Evolutionary conservation across 2,888 invertebrate genomes (phyloP), one percentile per base, ranked within the genome.

Genomic region (Cremastobaeus sp.): DNA sequence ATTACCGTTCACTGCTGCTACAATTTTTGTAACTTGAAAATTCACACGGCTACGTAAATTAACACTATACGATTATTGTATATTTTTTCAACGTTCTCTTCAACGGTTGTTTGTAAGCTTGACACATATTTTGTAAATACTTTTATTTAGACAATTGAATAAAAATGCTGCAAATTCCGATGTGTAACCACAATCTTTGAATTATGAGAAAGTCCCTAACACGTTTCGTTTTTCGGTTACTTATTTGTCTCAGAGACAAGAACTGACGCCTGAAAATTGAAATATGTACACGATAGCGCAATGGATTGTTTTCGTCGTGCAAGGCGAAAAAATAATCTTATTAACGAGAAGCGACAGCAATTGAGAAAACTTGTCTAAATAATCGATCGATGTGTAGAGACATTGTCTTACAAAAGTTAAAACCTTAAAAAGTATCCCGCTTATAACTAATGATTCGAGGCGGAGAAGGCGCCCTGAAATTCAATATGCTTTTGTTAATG

Each of bases 321-420:
- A 50, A 62, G 76, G 70, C 76, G 78, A 77, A 78, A 79, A 75
- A 76, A 62, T 73, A 77, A 68, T 62, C 43, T n/a, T n/a, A n/a
- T n/a, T n/a, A 75, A 65, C 45, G 52, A 60, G 50, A 41, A 72
- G 45, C 37, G 45, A 76, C 41, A 64, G 54, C 76, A 78, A 74
- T 78, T 76, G 76, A 74, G 72, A 62, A 75, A 74, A 81, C 76
- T 81, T 81, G 82, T 81, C 76, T 78, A 81, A 79, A 76, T 82
- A 83, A 84, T 81, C 81, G 80, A 83, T 84, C 80, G 81, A 84
- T 84, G 84, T 84, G 84, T 84, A 84, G 84, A 79, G 80, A 81
- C 81, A 83, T 80, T 83, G 83, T 84, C 80, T 78, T 83, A 82
- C 79, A 41, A 83, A 82, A 59, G 11, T 65, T 60, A 71, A 52